These are phyloP conservation scores for Epirrhoe alternata DNA, from an alignment of 2,888 invertebrate species.

Conservation along the genomic window DNA sequence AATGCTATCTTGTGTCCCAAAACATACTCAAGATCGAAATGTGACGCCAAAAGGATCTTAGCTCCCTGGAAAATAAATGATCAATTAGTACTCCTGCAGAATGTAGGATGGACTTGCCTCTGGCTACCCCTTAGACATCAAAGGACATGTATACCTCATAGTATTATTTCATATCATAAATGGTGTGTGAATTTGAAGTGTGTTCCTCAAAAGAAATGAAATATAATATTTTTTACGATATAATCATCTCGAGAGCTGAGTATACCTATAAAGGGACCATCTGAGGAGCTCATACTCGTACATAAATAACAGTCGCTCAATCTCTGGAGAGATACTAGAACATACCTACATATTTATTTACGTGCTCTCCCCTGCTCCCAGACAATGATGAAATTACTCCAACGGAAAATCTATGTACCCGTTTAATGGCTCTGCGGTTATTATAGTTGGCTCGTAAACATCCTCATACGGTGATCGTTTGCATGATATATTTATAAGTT, in stretches of 20 bases:
- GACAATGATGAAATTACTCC: conserved; percentile 9
- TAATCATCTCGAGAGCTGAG: too few species aligned
- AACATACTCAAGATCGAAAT: conserved; percentile 97
- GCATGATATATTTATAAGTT: background rate
- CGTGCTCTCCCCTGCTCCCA: conserved; percentile 13
- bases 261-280: background rate
- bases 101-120: background rate
- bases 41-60: conserved; percentile 94
- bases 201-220: too few species aligned
- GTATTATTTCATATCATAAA: background rate
- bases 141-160: too few species aligned
- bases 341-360: conserved; percentile 8
- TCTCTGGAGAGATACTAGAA: background rate
- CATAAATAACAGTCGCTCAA: background rate
- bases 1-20: conserved; percentile 97
- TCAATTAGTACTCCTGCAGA: background rate
- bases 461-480: conserved; percentile 3
- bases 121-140: too few species aligned
- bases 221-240: too few species aligned
- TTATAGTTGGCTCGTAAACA: conserved; percentile 14
- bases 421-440: conserved; percentile 20
- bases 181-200: background rate
- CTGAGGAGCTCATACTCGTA: background rate
- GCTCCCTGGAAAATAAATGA: conserved; percentile 88
- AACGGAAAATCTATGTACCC: conserved; percentile 16